Percentiles rank a stretch among this genome's conserved stretches.
Conservation (phyloP, 2,113 vertebrate genomes). For the Xiphias gladius region DNA sequence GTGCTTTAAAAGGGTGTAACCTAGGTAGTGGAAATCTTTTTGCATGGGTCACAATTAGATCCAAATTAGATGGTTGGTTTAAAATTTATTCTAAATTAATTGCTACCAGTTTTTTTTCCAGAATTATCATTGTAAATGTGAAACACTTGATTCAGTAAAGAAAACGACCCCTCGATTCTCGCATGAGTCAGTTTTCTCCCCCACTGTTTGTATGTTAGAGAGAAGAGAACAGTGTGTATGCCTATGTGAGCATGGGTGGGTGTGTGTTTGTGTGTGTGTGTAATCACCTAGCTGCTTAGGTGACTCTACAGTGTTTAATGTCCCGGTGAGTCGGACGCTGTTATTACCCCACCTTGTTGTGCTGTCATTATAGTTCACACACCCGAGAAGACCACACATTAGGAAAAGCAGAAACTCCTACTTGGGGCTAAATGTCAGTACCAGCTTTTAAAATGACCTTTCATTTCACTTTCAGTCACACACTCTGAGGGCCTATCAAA, state of each 20-base stretch:
- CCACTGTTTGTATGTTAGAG: neutral
- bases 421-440: slow-evolving; percentile 29
- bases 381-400: slow-evolving; percentile 16
- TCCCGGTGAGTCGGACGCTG: slow-evolving; percentile 39
- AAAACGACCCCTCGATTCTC: neutral
- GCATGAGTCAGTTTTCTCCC: neutral
- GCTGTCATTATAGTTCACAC: slow-evolving; percentile 33
- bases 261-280: slow-evolving; percentile 18
- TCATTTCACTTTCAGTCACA: slow-evolving; percentile 21
- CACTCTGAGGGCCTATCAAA: neutral
- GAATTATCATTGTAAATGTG: neutral
- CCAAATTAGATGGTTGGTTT: neutral
- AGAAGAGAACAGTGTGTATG: neutral
- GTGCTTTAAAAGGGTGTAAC: neutral
- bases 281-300: slow-evolving; percentile 22
- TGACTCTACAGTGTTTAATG: slow-evolving; percentile 38
- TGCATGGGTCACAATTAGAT: neutral
- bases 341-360: slow-evolving; percentile 22
- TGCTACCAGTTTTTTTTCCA: neutral
- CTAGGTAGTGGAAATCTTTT: neutral
- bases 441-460: slow-evolving; percentile 20
- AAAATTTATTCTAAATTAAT: neutral
- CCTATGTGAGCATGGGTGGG: neutral
- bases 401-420: slow-evolving; percentile 1
- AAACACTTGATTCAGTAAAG: neutral